A percentile compares a stretch with the other conserved stretches of the same genome.
phyloP scores from a whole-genome alignment of 2,113 vertebrate species.

The Pelecanoides urinatrix region DNA sequence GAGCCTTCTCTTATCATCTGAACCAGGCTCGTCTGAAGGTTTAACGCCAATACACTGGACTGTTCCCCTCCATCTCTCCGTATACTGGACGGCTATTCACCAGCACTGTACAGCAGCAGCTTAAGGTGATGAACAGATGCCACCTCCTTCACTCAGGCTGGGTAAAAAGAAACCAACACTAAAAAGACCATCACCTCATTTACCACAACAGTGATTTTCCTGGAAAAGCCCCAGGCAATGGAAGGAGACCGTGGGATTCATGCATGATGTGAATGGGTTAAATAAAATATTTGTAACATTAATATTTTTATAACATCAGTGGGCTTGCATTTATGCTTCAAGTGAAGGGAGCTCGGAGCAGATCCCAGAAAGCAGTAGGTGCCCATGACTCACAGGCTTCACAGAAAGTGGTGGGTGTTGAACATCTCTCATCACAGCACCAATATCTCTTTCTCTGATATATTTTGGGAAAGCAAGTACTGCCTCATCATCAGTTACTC shows the following conservation, averaged over 20 bases:
- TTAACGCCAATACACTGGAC: neutral
- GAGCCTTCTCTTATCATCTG: neutral
- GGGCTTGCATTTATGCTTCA: neutral
- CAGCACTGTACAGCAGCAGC: neutral
- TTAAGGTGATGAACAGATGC: too few species aligned
- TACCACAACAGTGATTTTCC: neutral
- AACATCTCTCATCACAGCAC: neutral
- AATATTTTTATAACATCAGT: neutral
- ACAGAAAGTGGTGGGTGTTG: neutral
- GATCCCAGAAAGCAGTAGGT: neutral
- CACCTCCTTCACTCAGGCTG: neutral
- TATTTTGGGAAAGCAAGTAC: conserved; percentile 35
- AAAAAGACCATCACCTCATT: neutral
- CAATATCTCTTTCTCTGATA: neutral
- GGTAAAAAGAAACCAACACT: too few species aligned
- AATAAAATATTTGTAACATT: neutral
- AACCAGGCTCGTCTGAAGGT: neutral
- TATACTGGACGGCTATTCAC: neutral
- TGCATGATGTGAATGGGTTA: neutral
- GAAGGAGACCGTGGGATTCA: neutral
- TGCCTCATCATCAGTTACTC: conserved; percentile 57
- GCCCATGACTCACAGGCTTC: conserved; percentile 25
- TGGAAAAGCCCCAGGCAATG: neutral
- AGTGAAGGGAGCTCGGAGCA: neutral
- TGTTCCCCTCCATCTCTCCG: neutral